Base-by-base conservation (phyloP, 2,797 vertebrate genomes). In the Novumbra hubbsi region DNA sequence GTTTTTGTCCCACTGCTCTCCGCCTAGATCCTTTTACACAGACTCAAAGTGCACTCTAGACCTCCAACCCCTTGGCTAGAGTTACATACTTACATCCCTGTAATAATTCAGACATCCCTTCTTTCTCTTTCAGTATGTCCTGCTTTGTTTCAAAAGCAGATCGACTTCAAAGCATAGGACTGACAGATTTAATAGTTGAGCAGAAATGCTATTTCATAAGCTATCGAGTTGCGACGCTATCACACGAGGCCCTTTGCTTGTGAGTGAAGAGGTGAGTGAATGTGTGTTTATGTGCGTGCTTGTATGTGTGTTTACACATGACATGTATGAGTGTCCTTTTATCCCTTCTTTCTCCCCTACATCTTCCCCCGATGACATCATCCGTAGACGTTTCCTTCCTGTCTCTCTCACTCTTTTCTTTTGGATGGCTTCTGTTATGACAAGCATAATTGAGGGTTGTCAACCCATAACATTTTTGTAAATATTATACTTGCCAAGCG, bases 361-460 rank as follows among this genome's bases (percentile, higher is more conserved):
- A 45, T 14, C 68, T 68, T 71, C 55, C 63, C 76, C 55, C 64
- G 85, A 84, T 93, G 92, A 92, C 92, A 92, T 94, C 92, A 94
- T 93, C 79, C 87, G 76, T 67, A 83, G 83, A 83, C 87, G 86
- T 50, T 45, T 76, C 87, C 89, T 88, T 90, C 87, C 90, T 91
- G 89, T 91, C 88, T 92, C 87, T 83, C 84, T 84, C 76, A 73
- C 79, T 82, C 75, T 75, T 77, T 81, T 82, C 55, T 87, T 86
- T 86, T 85, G 90, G 79, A 92, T 92, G 89, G 88, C 88, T 86
- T 89, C 87, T 94, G 93, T 94, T 94, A 93, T 94, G 93, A 93
- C 93, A 94, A 81, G 92, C 93, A 91, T 93, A 95, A 94, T 95
- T 93, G 92, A 86, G 89, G 89, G 92, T 90, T 94, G 93, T 94